Base-by-base conservation (phyloP, 2,797 vertebrate genomes). In the Synanceia verrucosa region DNA sequence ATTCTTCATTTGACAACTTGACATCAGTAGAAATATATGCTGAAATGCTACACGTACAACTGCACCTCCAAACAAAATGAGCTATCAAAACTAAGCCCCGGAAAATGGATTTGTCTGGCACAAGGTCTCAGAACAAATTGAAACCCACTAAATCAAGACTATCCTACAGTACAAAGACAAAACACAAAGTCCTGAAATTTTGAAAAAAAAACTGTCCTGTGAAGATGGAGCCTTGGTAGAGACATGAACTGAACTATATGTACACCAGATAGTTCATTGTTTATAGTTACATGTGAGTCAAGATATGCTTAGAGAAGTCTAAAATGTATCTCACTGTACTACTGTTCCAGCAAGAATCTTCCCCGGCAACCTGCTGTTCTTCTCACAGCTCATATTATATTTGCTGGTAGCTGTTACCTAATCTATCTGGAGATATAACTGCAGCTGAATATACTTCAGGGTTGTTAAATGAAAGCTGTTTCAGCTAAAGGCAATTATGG, bases 361-460 rank as follows among this genome's bases (percentile, higher is more conserved):
- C 36, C 47, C 16, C 24, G 29, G 73, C 67, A 88, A 65, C 39
- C 31, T 59, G 65, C 26, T 64, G 23, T 63, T 82, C 66, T 76
- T n/a, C 62, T 71, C 58, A 13, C 33, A 56, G 9, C 21, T 7
- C 48, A 78, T 60, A 36, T 63, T 71, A 34, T 23, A 61, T 65
- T 65, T 56, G 24, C 62, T 26, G 18, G 28, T 44, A 56, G 75
- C n/a, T 48, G 56, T 65, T 66, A 47, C 63, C 44, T 43, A 12
- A 71, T 50, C 55, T 63, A 14, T 21, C 39, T 68, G 23, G 51
- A n/a, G n/a, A 39, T 55, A 61, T 6, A 62, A 11, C 36, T 55
- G 39, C 52, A 61, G n/a, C 26, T 70, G 31, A 55, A 73, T 1
- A 28, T 46, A 28, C 29, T 55, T 39, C 19, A 41, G 28, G 39